A percentile compares a stretch with the other conserved stretches of the same genome.
These are phyloP conservation scores for Hesperophylax magnus DNA, from an alignment of 1,140 invertebrate species.

Conservation along the genomic window DNA sequence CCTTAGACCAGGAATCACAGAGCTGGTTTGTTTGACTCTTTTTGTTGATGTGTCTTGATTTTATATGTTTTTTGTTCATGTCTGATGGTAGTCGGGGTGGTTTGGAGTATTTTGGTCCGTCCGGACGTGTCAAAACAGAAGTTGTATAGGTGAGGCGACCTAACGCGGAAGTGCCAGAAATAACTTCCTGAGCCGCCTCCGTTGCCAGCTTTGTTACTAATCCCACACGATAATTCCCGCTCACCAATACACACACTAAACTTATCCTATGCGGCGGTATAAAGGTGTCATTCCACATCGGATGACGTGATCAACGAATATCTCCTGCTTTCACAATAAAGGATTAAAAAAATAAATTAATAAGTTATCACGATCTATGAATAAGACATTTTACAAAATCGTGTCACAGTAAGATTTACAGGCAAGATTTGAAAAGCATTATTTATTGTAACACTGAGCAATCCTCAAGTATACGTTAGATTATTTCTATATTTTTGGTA, in stretches of 20 bases:
- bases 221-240: constrained; percentile 8
- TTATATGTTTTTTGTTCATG: background rate
- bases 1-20: too few relatives aligned
- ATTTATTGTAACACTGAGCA: too few relatives aligned
- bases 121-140: constrained; percentile 46
- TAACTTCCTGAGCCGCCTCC: constrained; percentile 46
- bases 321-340: constrained; percentile 4
- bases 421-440: too few relatives aligned
- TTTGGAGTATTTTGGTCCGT: constrained; percentile 36
- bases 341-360: too few relatives aligned
- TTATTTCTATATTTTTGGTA: too few relatives aligned
- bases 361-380: too few relatives aligned
- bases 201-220: constrained; percentile 22
- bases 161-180: constrained; percentile 56
- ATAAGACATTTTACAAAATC: too few relatives aligned
- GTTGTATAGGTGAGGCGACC: constrained; percentile 27
- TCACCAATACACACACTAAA: background rate
- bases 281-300: background rate
- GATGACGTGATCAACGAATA: background rate
- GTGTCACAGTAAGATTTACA: too few relatives aligned
- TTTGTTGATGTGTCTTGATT: background rate
- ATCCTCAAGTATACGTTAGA: too few relatives aligned
- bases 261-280: too few relatives aligned
- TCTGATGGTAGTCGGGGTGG: background rate
- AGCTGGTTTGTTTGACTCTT: background rate